phyloP scores from a whole-genome alignment of 2,888 invertebrate species.

The Diaphora mendica region DNA sequence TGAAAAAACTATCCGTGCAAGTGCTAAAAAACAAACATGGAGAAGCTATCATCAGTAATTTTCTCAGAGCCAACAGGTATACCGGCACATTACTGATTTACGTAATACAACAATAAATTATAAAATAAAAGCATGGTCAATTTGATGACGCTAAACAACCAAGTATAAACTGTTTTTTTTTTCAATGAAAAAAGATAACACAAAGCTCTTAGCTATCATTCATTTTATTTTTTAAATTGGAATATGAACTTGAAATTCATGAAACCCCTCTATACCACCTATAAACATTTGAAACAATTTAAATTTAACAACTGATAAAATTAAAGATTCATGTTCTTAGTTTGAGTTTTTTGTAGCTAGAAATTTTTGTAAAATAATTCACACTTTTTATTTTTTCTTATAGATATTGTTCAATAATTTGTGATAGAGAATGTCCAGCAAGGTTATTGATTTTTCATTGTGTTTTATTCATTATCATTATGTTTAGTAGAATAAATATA shows the following conservation, averaged over 20 bases:
- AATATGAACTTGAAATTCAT: not conserved
- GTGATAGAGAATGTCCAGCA: constrained; percentile 10
- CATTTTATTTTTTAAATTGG: not conserved
- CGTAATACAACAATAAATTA: constrained; percentile 60
- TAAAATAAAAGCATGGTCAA: constrained; percentile 3
- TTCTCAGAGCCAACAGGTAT: constrained; percentile 73
- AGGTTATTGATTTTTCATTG: constrained; percentile 15
- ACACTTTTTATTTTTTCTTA: constrained; percentile 6
- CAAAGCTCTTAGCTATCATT: not conserved
- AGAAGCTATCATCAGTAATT: constrained; percentile 60
- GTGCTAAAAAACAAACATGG: constrained; percentile 73
- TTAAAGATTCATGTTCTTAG: not conserved
- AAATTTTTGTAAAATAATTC: not conserved
- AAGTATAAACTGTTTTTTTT: not conserved
- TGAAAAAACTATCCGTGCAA: constrained; percentile 71
- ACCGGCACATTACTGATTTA: constrained; percentile 69
- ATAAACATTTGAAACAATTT: no score
- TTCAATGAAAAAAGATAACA: not conserved
- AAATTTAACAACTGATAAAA: no score
- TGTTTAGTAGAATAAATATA: not conserved
- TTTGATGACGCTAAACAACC: constrained; percentile 1
- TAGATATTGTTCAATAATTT: constrained; percentile 18
- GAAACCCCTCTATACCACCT: no score
- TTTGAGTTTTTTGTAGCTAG: not conserved
- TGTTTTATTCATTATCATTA: not conserved